Percentiles rank a stretch among this genome's conserved stretches.
Conservation (phyloP, 2,797 vertebrate genomes). For the Mormyrops boulengeri region DNA sequence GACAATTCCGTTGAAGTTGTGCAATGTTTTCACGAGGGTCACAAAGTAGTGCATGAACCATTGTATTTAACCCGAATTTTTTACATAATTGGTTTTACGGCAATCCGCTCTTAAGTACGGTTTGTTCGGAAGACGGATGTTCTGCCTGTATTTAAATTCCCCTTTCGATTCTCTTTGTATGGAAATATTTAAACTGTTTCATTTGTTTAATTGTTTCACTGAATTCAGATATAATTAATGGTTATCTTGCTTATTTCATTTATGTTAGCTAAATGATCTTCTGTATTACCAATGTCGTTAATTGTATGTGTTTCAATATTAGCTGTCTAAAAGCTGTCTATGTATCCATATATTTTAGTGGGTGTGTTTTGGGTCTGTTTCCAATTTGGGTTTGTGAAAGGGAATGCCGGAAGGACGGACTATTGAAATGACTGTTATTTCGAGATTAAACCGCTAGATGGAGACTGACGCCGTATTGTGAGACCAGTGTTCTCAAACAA, state of each 20-base stretch:
- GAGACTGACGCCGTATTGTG: slow-evolving; percentile 15
- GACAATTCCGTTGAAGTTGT: neutral
- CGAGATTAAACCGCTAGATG: slow-evolving; percentile 40
- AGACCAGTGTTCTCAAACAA: neutral
- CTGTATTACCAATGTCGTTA: neutral
- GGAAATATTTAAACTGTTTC: neutral
- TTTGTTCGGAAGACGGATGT: neutral
- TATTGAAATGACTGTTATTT: neutral
- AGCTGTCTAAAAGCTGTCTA: neutral
- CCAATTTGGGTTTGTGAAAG: neutral
- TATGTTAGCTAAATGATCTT: neutral
- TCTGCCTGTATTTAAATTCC: neutral
- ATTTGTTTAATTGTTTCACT: neutral
- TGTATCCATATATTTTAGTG: neutral
- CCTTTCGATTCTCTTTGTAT: neutral
- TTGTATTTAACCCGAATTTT: neutral
- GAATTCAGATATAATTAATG: neutral
- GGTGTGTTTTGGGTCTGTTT: neutral
- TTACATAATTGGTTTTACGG: neutral
- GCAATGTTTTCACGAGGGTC: neutral
- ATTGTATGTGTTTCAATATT: neutral
- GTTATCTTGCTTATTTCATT: neutral
- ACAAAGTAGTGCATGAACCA: neutral
- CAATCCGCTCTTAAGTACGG: neutral
- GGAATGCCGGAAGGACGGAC: neutral